Evolutionary conservation across 2,113 vertebrate genomes (phyloP).

Genomic region (Podiceps cristatus): DNA sequence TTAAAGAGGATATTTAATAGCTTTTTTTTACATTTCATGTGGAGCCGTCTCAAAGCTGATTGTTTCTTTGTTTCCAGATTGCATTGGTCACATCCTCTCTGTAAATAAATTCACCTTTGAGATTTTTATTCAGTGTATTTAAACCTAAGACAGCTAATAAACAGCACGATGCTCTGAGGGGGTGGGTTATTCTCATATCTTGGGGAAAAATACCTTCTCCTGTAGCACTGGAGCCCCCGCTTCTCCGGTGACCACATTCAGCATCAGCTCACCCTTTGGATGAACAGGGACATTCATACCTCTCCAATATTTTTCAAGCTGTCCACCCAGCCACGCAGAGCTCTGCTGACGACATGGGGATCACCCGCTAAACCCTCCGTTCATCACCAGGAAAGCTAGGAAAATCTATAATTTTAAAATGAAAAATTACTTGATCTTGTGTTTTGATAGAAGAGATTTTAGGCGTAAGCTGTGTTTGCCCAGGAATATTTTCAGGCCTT

Average conservation of each 20-base stretch:
- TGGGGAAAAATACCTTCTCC: background rate
- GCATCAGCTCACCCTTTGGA: background rate
- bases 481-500: background rate
- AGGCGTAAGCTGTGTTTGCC: background rate
- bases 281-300: background rate
- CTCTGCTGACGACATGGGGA: background rate
- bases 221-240: too few relatives aligned
- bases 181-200: background rate
- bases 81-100: background rate
- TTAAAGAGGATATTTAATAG: conserved; percentile 1
- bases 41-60: background rate
- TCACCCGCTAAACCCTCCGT: background rate
- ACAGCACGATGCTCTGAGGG: accelerated
- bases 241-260: background rate
- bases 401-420: background rate
- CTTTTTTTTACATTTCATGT: background rate
- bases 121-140: background rate
- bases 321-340: background rate
- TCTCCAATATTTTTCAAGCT: background rate
- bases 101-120: background rate
- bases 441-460: background rate
- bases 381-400: background rate
- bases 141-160: background rate
- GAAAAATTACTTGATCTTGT: background rate
- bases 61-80: background rate